Evolutionary conservation across 2,113 vertebrate species (phyloP), one percentile per base, ranked within the genome.

Genomic region (Malurus alboscapulatus): DNA sequence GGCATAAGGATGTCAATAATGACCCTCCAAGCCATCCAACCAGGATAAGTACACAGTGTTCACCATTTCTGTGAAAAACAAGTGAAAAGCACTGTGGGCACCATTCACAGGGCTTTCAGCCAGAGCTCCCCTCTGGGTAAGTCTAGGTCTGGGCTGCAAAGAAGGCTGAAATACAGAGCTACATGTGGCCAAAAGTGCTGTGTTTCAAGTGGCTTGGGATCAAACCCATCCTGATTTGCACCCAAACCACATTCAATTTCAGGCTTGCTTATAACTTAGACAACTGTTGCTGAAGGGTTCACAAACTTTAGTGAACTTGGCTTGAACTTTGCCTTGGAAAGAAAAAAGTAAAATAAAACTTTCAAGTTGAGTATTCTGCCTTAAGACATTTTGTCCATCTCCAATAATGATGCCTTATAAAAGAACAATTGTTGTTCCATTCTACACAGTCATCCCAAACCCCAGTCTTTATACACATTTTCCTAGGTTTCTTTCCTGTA

Each of bases 321-420:
- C 57, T 57, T 86, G 80, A 96, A 95, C 88, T 94, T 95, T 93
- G 65, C 12, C 38, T 57, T 93, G 83, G 90, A 92, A 87, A 78
- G 79, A 14, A 67, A 82, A 78, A 91, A n/a, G 27, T 80, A 84
- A 96, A 94, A 85, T 63, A 92, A 87, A 93, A 77, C 44, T 44
- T 82, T 12, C 16, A 90, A 53, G 26, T 4, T 62, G 26, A 69
- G 84, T 10, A 24, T 36, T 92, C 42, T 92, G 36, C 48, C 48
- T 77, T 47, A 45, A 38, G 48, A 47, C 1, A 30, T 86, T 86
- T 77, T 92, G 47, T 30, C 80, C 24, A 55, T 58, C 59, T 86
- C 44, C 1, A 2, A 21, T 25, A 67, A 3, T 24, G n/a, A 63
- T 44, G 21, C 6, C 57, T 81, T 81, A 51, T 9, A 71, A 82